A percentile compares a stretch with the other conserved stretches of the same genome.
Conservation (phyloP, 35 echinoderm and acorn worm species). For the Apostichopus japonicus region DNA sequence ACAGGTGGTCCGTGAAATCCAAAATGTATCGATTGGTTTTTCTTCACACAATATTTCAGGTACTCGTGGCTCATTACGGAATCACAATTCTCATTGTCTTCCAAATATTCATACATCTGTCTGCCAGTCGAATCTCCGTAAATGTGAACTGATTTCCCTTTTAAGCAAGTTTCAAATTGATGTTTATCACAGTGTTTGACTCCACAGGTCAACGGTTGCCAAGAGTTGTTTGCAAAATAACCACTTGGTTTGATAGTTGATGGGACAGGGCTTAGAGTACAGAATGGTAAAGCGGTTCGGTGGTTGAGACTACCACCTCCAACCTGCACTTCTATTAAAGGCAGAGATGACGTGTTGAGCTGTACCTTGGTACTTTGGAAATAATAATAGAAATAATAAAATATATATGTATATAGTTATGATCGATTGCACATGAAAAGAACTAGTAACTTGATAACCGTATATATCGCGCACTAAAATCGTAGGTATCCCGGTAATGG, state of each 20-base stretch:
- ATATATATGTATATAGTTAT: too few species aligned
- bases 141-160: background rate
- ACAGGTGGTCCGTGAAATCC: conserved; percentile 11
- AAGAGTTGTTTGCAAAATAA: background rate
- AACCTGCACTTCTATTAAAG: background rate
- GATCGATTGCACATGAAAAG: too few species aligned
- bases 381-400: too few species aligned
- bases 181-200: background rate
- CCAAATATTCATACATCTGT: conserved; percentile 9
- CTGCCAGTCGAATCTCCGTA: conserved; percentile 6
- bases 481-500: too few species aligned
- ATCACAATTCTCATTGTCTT: background rate
- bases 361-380: conserved; percentile 5
- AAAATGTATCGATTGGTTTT: background rate
- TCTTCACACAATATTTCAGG: background rate
- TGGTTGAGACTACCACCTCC: background rate
- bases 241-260: background rate
- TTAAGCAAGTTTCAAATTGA: background rate
- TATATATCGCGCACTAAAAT: too few species aligned
- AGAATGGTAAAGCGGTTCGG: background rate
- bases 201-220: background rate
- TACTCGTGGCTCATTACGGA: background rate
- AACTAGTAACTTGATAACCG: too few species aligned
- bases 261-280: background rate
- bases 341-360: background rate